A percentile compares a stretch with the other conserved stretches of the same genome.
Conservation (phyloP, 2,797 vertebrate species). For the Enteromius unitaeniatus region DNA sequence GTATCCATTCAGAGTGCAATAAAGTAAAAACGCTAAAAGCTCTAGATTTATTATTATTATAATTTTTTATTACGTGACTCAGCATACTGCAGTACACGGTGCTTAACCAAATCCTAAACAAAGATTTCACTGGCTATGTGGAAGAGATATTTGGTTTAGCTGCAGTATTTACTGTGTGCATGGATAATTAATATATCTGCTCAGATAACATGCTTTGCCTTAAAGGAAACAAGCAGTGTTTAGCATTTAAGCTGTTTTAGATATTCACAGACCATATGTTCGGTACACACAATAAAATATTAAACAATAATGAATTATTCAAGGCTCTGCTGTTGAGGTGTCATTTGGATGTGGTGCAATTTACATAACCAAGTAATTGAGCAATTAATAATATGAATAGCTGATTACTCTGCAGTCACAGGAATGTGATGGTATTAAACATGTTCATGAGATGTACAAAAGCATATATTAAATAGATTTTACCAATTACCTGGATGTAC, state of each 20-base stretch:
- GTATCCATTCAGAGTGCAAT: neutral
- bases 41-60: conserved; percentile 24
- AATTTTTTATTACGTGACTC: conserved; percentile 49
- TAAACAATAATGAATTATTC: conserved; percentile 77
- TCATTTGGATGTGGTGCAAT: conserved; percentile 71
- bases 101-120: conserved; percentile 65
- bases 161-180: conserved; percentile 19
- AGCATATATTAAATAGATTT: conserved; percentile 64
- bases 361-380: conserved; percentile 76
- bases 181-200: conserved; percentile 37
- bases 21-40: conserved; percentile 18
- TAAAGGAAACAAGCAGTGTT: conserved; percentile 41
- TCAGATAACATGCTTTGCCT: conserved; percentile 43
- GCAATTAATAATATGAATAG: conserved; percentile 78
- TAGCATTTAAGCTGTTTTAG: conserved; percentile 13
- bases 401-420: conserved; percentile 72
- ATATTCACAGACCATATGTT: conserved; percentile 51
- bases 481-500: conserved; percentile 45
- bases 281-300: conserved; percentile 73
- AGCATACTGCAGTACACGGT: conserved; percentile 32
- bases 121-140: neutral
- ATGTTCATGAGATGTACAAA: conserved; percentile 72
- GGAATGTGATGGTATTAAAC: conserved; percentile 69
- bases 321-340: conserved; percentile 64
- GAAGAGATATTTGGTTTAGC: neutral